Evolutionary conservation across 2,797 vertebrate species (phyloP).

Genomic region (Sciaenops ocellatus): DNA sequence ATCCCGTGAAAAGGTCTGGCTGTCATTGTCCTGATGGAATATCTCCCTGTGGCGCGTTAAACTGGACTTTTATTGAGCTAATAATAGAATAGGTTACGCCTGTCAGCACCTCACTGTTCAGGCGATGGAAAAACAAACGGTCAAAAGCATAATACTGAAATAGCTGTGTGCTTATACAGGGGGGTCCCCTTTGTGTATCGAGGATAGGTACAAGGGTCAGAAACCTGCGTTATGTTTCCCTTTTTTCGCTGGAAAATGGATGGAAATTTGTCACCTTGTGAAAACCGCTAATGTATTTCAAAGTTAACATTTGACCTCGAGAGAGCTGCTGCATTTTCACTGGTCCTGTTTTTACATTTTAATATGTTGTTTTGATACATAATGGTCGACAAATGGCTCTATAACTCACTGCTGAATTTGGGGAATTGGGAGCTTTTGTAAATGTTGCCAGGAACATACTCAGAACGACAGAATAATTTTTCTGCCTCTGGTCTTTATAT

Average conservation of each 20-base stretch:
- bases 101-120: constrained; percentile 84
- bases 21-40: constrained; percentile 86
- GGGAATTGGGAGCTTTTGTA: constrained; percentile 2
- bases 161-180: constrained; percentile 46
- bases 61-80: constrained; percentile 85
- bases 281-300: neutral
- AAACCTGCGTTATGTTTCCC: constrained; percentile 22
- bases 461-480: constrained; percentile 16
- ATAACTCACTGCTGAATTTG: neutral
- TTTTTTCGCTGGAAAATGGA: constrained; percentile 35
- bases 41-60: constrained; percentile 84
- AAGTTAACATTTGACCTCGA: constrained; percentile 29
- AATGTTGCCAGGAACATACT: constrained; percentile 17
- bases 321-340: constrained; percentile 6
- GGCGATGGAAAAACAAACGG: constrained; percentile 77
- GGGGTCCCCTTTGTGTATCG: constrained; percentile 51
- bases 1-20: constrained; percentile 83
- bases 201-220: constrained; percentile 49
- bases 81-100: constrained; percentile 87
- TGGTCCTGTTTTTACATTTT: constrained; percentile 22
- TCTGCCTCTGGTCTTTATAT: neutral
- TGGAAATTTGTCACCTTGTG: constrained; percentile 31
- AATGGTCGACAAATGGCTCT: neutral
- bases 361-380: constrained; percentile 10
- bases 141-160: constrained; percentile 66